Evolutionary conservation across 2,113 vertebrate genomes (phyloP), one percentile per base, ranked within the genome.

Genomic region (Arothron firmamentum): DNA sequence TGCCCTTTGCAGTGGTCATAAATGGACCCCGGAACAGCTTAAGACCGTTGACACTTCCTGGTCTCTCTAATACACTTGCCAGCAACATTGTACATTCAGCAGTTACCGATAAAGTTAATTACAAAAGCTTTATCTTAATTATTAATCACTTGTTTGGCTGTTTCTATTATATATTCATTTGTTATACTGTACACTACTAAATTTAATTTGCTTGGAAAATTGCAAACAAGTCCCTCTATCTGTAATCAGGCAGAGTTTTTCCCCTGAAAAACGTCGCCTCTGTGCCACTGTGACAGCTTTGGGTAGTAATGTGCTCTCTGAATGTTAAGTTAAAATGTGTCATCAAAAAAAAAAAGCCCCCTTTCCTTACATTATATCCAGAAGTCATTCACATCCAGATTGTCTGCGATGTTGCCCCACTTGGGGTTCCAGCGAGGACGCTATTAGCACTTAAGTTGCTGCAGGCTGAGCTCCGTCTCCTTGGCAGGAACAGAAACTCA

Each of bases 391-490:
- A 9, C 57, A 21, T 60, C 59, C 62, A 73, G 57, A 72, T 60
- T 71, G 74, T 69, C 67, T 70, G 49, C 54, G 62, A 80, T 72
- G 77, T 71, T 56, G 76, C 65, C 64, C 79, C 75, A 66, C 67
- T 78, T 69, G 67, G 67, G 64, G 70, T 78, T 81, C 65, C 72
- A 80, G 59, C 59, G 69, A 80, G 77, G 73, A 69, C 60, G 72
- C 72, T 63, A 75, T 85, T 78, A 81, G 77, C 83, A 70, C 78
- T 76, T 73, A 79, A 68, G 83, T 81, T 80, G 80, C 83, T 78
- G 82, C 79, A 78, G 83, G 77, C 83, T 84, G 79, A 79, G 75
- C 81, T 74, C 60, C 17, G 66, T 85, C 80, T 87, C 77, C 65
- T 72, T 72, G 84, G 81, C 85, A 81, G 81, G 68, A 78, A 65